phyloP scores from a whole-genome alignment of 1,140 invertebrate genomes.

The Drosophila murphyi region DNA sequence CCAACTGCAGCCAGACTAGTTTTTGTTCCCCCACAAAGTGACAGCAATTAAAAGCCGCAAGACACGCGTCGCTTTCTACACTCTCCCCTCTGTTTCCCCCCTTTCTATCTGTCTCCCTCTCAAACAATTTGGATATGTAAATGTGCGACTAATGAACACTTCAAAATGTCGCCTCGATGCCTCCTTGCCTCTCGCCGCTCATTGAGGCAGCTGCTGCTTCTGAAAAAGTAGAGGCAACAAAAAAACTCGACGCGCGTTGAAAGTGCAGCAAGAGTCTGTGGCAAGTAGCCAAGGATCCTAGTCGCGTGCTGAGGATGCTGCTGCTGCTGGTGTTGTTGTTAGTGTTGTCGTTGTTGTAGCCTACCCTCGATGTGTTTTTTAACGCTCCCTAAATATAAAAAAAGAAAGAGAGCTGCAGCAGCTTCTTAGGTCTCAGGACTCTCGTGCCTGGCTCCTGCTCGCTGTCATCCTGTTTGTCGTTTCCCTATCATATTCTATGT shows the following conservation, averaged over 20 bases:
- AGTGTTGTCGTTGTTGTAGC: too few relatives aligned
- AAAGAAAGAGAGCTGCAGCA: slow-evolving; percentile 36
- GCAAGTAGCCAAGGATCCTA: slow-evolving; percentile 27
- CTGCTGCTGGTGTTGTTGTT: slow-evolving; percentile 13
- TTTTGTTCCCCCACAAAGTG: slow-evolving; percentile 27
- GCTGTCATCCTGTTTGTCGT: slow-evolving; percentile 37
- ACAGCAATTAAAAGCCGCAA: slow-evolving; percentile 79
- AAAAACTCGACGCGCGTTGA: slow-evolving; percentile 45
- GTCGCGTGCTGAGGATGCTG: slow-evolving; percentile 29
- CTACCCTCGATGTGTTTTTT: slow-evolving; percentile 65
- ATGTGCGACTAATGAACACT: slow-evolving; percentile 84
- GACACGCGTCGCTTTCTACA: slow-evolving; percentile 45
- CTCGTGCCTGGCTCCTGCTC: slow-evolving; percentile 59
- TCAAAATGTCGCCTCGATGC: slow-evolving; percentile 64
- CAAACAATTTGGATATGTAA: slow-evolving; percentile 82
- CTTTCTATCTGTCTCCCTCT: slow-evolving; percentile 31
- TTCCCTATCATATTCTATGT: slow-evolving; percentile 53
- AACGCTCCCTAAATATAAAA: slow-evolving; percentile 54
- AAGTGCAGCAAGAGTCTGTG: slow-evolving; percentile 63
- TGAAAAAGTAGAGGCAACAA: slow-evolving; percentile 29
- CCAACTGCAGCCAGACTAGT: too few relatives aligned
- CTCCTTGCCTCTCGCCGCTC: slow-evolving; percentile 41
- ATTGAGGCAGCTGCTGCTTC: slow-evolving; percentile 32
- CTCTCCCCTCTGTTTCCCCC: background rate
- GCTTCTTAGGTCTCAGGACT: slow-evolving; percentile 44